These are phyloP conservation scores for Tamandua tetradactyla DNA, from an alignment of 2,797 vertebrate species.

Conservation along the genomic window DNA sequence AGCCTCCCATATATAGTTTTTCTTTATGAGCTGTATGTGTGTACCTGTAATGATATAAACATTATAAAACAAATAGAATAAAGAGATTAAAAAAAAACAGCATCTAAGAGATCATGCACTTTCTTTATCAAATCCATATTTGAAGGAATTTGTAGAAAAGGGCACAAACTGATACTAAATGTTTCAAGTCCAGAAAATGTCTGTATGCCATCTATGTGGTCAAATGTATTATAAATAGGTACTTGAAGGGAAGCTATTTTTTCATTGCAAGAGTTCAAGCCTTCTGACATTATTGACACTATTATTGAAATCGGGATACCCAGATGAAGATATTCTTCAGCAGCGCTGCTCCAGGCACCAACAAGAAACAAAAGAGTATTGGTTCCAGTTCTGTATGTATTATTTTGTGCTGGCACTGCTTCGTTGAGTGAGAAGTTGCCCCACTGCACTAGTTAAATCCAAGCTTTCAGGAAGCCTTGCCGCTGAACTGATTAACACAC, in stretches of 20 bases:
- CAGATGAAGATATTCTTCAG: constrained; percentile 90
- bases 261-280: constrained; percentile 89
- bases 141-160: constrained; percentile 36
- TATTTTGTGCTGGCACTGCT: constrained; percentile 89
- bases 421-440: constrained; percentile 93
- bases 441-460: constrained; percentile 88
- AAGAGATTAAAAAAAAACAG: too few relatives aligned
- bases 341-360: constrained; percentile 90
- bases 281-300: constrained; percentile 89
- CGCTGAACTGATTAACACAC: constrained; percentile 87
- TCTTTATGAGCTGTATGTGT: too few relatives aligned
- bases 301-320: constrained; percentile 88
- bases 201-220: neutral
- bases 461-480: constrained; percentile 89
- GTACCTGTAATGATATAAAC: too few relatives aligned
- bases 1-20: too few relatives aligned
- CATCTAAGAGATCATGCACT: neutral
- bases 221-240: constrained; percentile 74
- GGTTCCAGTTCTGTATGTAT: constrained; percentile 87
- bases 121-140: constrained; percentile 20
- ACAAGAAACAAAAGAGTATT: constrained; percentile 90
- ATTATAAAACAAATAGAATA: too few relatives aligned
- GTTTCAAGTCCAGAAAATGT: neutral
- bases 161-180: neutral
- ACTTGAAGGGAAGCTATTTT: constrained; percentile 82